Evolutionary conservation across 2,888 invertebrate genomes (phyloP).

Genomic region (Bibio marci): DNA sequence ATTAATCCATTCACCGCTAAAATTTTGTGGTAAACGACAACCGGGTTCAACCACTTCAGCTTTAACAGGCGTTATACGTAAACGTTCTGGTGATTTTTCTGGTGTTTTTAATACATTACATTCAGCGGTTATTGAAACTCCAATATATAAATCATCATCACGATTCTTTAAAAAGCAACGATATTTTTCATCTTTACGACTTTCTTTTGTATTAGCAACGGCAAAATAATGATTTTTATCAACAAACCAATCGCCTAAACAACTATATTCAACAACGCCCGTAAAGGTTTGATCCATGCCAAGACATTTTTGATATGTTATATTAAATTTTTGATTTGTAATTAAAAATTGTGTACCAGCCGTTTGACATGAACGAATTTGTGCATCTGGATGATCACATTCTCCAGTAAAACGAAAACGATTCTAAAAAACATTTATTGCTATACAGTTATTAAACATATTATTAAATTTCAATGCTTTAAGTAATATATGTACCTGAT

Average conservation of each 20-base stretch:
- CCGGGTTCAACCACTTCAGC: slow-evolving; percentile 79
- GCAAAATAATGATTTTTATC: slow-evolving; percentile 94
- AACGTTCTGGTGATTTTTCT: slow-evolving; percentile 81
- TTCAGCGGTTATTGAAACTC: slow-evolving; percentile 84
- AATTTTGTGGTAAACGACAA: slow-evolving; percentile 84
- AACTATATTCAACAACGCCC: slow-evolving; percentile 83
- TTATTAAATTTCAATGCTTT: neutral
- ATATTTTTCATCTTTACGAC: slow-evolving; percentile 86
- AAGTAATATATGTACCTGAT: slow-evolving; percentile 48
- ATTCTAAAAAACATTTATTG: slow-evolving; percentile 51
- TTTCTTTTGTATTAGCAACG: slow-evolving; percentile 92
- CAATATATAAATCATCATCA: slow-evolving; percentile 82
- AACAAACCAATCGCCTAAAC: slow-evolving; percentile 89
- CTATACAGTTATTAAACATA: slow-evolving; percentile 9
- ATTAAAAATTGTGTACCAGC: slow-evolving; percentile 92
- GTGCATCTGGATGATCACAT: slow-evolving; percentile 75
- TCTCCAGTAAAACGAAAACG: slow-evolving; percentile 81
- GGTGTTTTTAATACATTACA: slow-evolving; percentile 85
- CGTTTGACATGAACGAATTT: slow-evolving; percentile 85
- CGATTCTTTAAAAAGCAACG: slow-evolving; percentile 87
- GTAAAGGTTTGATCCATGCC: slow-evolving; percentile 83
- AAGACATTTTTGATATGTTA: slow-evolving; percentile 77
- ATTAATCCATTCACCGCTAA: slow-evolving; percentile 90
- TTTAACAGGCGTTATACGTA: slow-evolving; percentile 74
- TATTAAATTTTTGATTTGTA: slow-evolving; percentile 91